Evolutionary conservation across 2,797 vertebrate species (phyloP).

Genomic region (Hephaestus fuliginosus): DNA sequence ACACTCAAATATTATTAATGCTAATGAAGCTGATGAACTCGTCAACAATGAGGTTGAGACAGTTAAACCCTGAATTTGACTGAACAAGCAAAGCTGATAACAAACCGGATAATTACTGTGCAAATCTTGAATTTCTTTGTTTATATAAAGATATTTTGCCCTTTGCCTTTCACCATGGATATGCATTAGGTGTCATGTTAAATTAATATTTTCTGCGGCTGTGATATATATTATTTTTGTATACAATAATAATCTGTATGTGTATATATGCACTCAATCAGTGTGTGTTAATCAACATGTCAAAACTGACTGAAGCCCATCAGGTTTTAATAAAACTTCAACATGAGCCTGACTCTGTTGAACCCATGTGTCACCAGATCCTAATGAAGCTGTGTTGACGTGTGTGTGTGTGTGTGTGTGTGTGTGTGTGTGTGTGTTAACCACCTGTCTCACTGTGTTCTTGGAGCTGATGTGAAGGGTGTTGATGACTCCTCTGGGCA

Average conservation of each 20-base stretch:
- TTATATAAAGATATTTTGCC: no score
- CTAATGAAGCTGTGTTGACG: slow-evolving; percentile 35
- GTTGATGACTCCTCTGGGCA: slow-evolving; percentile 89
- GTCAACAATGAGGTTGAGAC: neutral
- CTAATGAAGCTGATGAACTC: no score
- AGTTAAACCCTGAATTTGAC: neutral
- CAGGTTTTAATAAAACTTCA: slow-evolving; percentile 3
- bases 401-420: slow-evolving; percentile 38
- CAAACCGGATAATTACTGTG: neutral
- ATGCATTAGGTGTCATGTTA: neutral
- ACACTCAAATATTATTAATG: neutral
- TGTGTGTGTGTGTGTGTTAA: slow-evolving; percentile 30
- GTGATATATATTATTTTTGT: neutral
- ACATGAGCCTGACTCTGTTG: neutral
- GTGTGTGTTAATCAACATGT: neutral
- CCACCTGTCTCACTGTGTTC: slow-evolving; percentile 92
- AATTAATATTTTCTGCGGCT: no score
- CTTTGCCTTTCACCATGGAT: neutral
- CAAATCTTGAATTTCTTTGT: no score
- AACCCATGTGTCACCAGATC: slow-evolving; percentile 39
- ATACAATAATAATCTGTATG: no score
- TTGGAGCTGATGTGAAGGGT: slow-evolving; percentile 97
- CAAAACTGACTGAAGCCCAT: neutral
- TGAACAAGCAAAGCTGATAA: neutral
- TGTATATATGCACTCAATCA: neutral